Percentiles rank a stretch among this genome's conserved stretches.
phyloP scores from a whole-genome alignment of 2,888 invertebrate species.

The Metopia argyrocephala region DNA sequence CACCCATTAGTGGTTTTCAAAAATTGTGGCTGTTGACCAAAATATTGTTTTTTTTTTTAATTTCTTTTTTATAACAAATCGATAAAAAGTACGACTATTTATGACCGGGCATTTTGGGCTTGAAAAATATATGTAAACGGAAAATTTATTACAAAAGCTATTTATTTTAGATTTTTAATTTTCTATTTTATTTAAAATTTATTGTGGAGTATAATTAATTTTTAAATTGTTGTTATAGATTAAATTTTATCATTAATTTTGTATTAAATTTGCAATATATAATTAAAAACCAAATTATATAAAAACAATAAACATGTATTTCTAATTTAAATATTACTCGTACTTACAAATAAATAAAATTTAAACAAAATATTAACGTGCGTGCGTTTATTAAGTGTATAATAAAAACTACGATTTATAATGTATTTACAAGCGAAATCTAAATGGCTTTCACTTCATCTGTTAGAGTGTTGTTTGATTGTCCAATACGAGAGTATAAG shows the following conservation, averaged over 20 bases:
- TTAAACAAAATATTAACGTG: too few relatives aligned
- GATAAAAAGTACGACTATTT: conserved; percentile 24
- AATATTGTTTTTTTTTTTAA: too few relatives aligned
- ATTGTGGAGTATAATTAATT: conserved; percentile 39
- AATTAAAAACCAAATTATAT: conserved; percentile 26
- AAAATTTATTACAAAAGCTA: not conserved
- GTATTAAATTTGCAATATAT: conserved; percentile 34
- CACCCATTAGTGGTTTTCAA: conserved; percentile 1
- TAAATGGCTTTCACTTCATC: too few relatives aligned
- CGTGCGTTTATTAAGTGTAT: too few relatives aligned
- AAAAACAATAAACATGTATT: not conserved
- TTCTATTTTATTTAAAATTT: conserved; percentile 30
- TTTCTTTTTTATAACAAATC: conserved; percentile 16
- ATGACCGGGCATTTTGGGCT: not conserved
- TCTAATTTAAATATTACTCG: conserved; percentile 6
- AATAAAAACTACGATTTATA: too few relatives aligned
- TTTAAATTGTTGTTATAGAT: conserved; percentile 43
- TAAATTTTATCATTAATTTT: conserved; percentile 50
- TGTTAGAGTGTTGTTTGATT: too few relatives aligned
- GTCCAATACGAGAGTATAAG: too few relatives aligned
- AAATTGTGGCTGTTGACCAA: conserved; percentile 3
- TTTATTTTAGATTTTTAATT: conserved; percentile 25
- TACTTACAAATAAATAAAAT: conserved; percentile 11
- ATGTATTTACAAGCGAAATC: too few relatives aligned
- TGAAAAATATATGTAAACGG: not conserved